phyloP scores from a whole-genome alignment of 2,888 invertebrate genomes.

The Bombylius major region DNA sequence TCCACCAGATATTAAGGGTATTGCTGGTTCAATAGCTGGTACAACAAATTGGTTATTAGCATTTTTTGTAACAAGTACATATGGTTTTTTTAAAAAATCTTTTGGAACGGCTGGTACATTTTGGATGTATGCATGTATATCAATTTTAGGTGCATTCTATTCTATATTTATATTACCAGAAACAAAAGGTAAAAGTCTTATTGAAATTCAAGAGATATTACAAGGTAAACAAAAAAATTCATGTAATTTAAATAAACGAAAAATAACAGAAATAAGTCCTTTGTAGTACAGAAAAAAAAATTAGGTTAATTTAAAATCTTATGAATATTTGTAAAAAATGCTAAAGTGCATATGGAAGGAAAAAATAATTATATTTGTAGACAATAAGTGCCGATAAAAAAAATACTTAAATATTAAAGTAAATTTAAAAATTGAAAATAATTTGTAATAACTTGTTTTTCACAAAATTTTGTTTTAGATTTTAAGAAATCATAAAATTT shows the following conservation, averaged over 20 bases:
- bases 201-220: constrained; percentile 48
- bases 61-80: constrained; percentile 40
- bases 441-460: too few species aligned
- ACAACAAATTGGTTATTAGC: constrained; percentile 78
- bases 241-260: background rate
- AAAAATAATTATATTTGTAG: too few species aligned
- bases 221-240: background rate
- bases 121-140: constrained; percentile 76
- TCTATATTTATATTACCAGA: constrained; percentile 79
- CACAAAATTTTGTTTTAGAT: too few species aligned
- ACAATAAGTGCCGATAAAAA: too few species aligned
- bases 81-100: background rate
- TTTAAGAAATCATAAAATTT: too few species aligned
- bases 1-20: constrained; percentile 69
- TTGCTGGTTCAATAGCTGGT: constrained; percentile 76
- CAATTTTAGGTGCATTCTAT: constrained; percentile 69
- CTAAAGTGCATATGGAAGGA: too few species aligned
- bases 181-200: constrained; percentile 79
- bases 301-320: too few species aligned
- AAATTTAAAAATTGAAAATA: too few species aligned
- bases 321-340: too few species aligned
- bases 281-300: too few species aligned
- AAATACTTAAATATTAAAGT: too few species aligned
- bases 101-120: constrained; percentile 62
- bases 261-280: background rate